These are phyloP conservation scores for Eupithecia inturbata DNA, from an alignment of 2,888 invertebrate species.

Conservation along the genomic window DNA sequence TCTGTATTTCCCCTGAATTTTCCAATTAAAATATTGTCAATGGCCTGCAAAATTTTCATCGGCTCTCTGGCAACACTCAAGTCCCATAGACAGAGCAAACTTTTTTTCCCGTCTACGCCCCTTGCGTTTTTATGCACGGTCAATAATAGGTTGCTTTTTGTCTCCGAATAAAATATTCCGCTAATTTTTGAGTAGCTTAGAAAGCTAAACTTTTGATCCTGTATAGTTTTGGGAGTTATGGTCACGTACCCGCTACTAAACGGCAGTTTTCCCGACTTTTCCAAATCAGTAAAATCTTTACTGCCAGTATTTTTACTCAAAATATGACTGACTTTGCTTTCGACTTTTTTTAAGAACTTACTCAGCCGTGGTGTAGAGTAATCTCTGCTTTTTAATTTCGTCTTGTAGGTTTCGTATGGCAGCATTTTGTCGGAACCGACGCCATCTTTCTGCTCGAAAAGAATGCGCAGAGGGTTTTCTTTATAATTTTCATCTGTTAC, in stretches of 20 bases:
- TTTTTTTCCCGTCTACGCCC: conserved; percentile 50
- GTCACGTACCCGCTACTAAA: conserved; percentile 70
- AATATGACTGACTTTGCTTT: conserved; percentile 62
- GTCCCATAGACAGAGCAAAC: conserved; percentile 73
- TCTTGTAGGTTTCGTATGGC: conserved; percentile 65
- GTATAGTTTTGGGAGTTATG: conserved; percentile 55
- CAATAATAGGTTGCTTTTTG: conserved; percentile 64
- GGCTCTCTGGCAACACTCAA: conserved; percentile 67
- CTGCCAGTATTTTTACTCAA: conserved; percentile 63
- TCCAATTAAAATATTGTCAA: conserved; percentile 66
- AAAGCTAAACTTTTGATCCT: conserved; percentile 50
- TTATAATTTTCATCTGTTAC: conserved; percentile 59
- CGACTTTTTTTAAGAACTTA: conserved; percentile 69
- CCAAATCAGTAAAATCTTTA: conserved; percentile 53
- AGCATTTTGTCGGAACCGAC: conserved; percentile 66
- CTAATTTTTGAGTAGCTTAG: conserved; percentile 60
- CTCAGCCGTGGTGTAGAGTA: conserved; percentile 58
- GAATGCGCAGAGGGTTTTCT: conserved; percentile 66
- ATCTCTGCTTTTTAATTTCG: conserved; percentile 63
- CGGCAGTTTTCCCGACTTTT: conserved; percentile 59
- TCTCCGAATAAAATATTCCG: conserved; percentile 63
- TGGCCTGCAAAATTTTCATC: conserved; percentile 65
- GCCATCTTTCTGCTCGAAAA: conserved; percentile 77
- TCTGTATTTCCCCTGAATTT: conserved; percentile 64
- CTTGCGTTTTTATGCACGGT: conserved; percentile 62